phyloP scores from a whole-genome alignment of 1,140 invertebrate genomes.

The Pseudomyrmex gracilis region DNA sequence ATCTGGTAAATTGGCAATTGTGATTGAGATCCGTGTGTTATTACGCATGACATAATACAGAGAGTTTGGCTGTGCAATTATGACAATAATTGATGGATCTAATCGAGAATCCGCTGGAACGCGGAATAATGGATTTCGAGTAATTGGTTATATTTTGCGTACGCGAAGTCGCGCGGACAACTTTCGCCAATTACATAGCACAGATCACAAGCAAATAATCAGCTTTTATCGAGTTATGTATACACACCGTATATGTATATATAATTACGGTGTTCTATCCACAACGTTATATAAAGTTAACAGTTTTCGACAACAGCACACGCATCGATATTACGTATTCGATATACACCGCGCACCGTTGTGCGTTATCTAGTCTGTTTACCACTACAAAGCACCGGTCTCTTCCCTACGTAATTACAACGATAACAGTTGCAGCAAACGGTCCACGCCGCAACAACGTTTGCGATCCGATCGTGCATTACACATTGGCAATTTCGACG shows the following conservation, averaged over 20 bases:
- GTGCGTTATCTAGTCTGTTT: conserved; percentile 28
- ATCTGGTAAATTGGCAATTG: conserved; percentile 33
- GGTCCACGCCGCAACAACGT: neutral
- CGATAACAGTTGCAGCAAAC: conserved; percentile 29
- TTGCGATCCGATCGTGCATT: conserved; percentile 26
- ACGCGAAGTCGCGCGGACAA: neutral
- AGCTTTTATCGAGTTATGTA: neutral
- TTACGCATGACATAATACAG: conserved; percentile 16
- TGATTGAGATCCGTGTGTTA: conserved; percentile 28
- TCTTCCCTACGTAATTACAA: conserved; percentile 22
- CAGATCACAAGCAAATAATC: conserved; percentile 8
- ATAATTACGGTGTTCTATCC: neutral
- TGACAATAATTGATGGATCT: conserved; percentile 44
- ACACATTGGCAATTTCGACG: conserved; percentile 1
- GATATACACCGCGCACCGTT: neutral
- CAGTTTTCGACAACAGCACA: neutral
- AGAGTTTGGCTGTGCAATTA: conserved; percentile 41
- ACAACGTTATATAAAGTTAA: neutral
- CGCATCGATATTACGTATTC: conserved; percentile 17
- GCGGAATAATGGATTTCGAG: conserved; percentile 1
- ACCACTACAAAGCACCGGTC: neutral
- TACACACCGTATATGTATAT: no score
- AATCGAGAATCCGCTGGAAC: conserved; percentile 36
- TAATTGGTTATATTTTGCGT: conserved; percentile 34
- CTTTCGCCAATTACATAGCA: neutral